phyloP scores from a whole-genome alignment of 2,888 invertebrate genomes.

The Serrognathus titanus region DNA sequence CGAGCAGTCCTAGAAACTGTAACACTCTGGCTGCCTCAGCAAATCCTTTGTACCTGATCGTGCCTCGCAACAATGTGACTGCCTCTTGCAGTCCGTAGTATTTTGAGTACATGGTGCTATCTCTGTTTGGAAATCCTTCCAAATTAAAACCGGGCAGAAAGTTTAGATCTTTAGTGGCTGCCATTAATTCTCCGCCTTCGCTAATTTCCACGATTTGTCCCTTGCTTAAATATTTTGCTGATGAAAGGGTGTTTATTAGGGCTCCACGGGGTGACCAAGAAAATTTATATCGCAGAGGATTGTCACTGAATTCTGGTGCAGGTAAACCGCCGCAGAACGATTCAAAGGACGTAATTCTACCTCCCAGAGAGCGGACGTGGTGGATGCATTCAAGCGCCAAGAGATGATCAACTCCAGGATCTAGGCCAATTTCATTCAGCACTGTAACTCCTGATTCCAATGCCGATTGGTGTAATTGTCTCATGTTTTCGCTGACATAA shows the following conservation, averaged over 20 bases:
- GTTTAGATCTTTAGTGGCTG: slow-evolving; percentile 71
- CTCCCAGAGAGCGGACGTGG: slow-evolving; percentile 83
- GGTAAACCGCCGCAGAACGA: slow-evolving; percentile 98
- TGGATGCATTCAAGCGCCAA: slow-evolving; percentile 96
- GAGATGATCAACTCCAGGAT: slow-evolving; percentile 88
- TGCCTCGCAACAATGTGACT: slow-evolving; percentile 88
- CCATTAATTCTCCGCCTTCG: slow-evolving; percentile 86
- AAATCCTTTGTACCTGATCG: slow-evolving; percentile 72
- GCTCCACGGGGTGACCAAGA: slow-evolving; percentile 97
- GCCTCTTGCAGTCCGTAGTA: slow-evolving; percentile 86
- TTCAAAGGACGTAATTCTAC: slow-evolving; percentile 89
- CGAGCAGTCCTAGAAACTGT: slow-evolving; percentile 83
- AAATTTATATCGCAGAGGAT: slow-evolving; percentile 86
- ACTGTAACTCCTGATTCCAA: slow-evolving; percentile 86
- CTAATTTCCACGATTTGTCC: slow-evolving; percentile 77
- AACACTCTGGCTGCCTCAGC: slow-evolving; percentile 83
- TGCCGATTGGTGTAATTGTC: slow-evolving; percentile 74
- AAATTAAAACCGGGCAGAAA: slow-evolving; percentile 96
- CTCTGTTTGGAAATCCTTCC: slow-evolving; percentile 96
- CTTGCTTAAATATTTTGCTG: slow-evolving; percentile 66
- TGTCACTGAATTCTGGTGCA: slow-evolving; percentile 93
- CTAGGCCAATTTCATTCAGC: slow-evolving; percentile 94
- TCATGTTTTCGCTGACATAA: slow-evolving; percentile 84
- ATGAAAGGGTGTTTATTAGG: slow-evolving; percentile 82
- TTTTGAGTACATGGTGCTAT: slow-evolving; percentile 84